These are phyloP conservation scores for Venustoraphidia nigricollis DNA, from an alignment of 2,888 invertebrate species.

Conservation along the genomic window DNA sequence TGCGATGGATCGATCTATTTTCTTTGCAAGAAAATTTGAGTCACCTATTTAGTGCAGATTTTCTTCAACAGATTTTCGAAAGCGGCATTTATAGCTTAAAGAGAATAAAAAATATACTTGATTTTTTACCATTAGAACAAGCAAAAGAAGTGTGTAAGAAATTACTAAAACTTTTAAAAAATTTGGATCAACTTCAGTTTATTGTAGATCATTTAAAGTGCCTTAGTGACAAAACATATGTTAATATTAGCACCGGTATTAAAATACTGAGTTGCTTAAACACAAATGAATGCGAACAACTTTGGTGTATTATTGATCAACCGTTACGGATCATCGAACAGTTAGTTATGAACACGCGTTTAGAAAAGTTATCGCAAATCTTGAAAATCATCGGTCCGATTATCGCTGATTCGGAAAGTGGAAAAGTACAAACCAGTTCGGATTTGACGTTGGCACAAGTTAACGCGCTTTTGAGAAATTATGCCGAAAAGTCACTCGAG, in stretches of 20 bases:
- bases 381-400: slow-evolving; percentile 38
- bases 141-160: slow-evolving; percentile 45
- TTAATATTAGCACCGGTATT: slow-evolving; percentile 49
- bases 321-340: slow-evolving; percentile 73
- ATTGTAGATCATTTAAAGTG: slow-evolving; percentile 43
- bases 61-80: slow-evolving; percentile 40
- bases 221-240: slow-evolving; percentile 34
- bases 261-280: slow-evolving; percentile 49
- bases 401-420: slow-evolving; percentile 29
- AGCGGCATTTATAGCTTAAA: slow-evolving; percentile 31
- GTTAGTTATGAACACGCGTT: slow-evolving; percentile 70
- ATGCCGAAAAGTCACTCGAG: slow-evolving; percentile 67
- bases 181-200: slow-evolving; percentile 46
- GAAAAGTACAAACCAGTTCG: slow-evolving; percentile 35
- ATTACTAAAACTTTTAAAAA: slow-evolving; percentile 44
- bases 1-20: slow-evolving; percentile 54
- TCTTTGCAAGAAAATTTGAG: slow-evolving; percentile 38
- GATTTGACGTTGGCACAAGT: slow-evolving; percentile 42
- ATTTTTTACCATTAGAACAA: slow-evolving; percentile 39
- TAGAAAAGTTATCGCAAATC: slow-evolving; percentile 48
- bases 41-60: slow-evolving; percentile 33
- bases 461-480: slow-evolving; percentile 52
- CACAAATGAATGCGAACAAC: slow-evolving; percentile 35
- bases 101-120: slow-evolving; percentile 37
- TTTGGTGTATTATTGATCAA: slow-evolving; percentile 47